Conservation (phyloP, 2,888 invertebrate genomes). For the Elegia similella region DNA sequence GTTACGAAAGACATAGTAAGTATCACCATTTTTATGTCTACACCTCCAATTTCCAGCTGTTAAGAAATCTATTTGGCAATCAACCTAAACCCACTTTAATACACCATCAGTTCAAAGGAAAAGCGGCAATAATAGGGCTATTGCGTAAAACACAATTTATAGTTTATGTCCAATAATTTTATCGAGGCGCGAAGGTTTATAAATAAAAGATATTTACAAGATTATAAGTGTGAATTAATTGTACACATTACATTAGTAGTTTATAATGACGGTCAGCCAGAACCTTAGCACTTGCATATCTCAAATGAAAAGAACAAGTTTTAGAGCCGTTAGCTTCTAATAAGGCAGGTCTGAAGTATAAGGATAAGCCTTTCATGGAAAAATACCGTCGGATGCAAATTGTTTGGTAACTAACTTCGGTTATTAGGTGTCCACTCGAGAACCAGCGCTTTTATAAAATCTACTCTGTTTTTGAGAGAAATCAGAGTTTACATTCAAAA, state of each 20-base stretch:
- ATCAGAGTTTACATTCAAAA: background rate
- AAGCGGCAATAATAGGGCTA: background rate
- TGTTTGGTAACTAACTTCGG: slow-evolving; percentile 61
- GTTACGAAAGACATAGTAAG: background rate
- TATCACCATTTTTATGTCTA: background rate
- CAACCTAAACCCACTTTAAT: slow-evolving; percentile 6
- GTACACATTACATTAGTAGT: background rate
- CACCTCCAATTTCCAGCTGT: background rate
- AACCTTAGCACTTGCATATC: slow-evolving; percentile 4
- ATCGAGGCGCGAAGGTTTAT: background rate
- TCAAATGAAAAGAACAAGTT: slow-evolving; percentile 8
- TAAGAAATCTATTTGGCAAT: slow-evolving; percentile 5
- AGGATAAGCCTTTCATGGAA: slow-evolving; percentile 37
- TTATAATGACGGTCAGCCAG: slow-evolving; percentile 8
- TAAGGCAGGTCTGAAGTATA: slow-evolving; percentile 42
- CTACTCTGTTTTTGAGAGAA: slow-evolving; percentile 24
- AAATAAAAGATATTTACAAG: background rate
- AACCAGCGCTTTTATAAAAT: slow-evolving; percentile 49
- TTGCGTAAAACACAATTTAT: background rate
- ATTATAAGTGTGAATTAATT: slow-evolving; percentile 2
- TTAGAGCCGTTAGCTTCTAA: slow-evolving; percentile 42
- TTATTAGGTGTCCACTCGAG: slow-evolving; percentile 54
- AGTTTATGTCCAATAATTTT: background rate
- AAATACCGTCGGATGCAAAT: slow-evolving; percentile 66
- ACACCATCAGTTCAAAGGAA: background rate